Evolutionary conservation across 1,140 invertebrate genomes (phyloP).

Genomic region (Epicauta chinensis): DNA sequence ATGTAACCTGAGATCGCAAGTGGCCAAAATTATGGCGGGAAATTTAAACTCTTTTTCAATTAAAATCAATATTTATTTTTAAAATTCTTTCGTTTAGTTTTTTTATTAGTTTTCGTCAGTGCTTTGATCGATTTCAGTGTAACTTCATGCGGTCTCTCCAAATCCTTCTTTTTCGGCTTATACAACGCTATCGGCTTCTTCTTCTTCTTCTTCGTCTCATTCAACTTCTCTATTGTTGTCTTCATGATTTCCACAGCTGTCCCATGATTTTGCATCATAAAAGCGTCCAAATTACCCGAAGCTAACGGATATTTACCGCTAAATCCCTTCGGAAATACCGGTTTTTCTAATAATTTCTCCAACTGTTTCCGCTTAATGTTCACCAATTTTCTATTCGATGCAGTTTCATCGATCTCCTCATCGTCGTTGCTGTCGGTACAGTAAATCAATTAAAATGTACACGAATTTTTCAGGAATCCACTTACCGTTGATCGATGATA

Average conservation of each 20-base stretch:
- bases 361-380: conserved; percentile 54
- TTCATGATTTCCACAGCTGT: background rate
- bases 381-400: conserved; percentile 37
- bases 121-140: no score
- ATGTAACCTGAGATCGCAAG: no score
- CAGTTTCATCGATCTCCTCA: conserved; percentile 34
- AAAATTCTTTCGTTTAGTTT: no score
- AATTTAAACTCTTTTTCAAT: no score
- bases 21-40: no score
- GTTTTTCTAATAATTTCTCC: conserved; percentile 50
- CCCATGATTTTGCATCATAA: background rate
- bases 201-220: background rate
- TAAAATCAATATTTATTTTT: no score
- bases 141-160: no score
- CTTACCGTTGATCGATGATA: conserved; percentile 72
- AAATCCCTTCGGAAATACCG: conserved; percentile 61
- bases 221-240: background rate
- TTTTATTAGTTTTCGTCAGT: no score
- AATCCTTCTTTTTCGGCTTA: background rate
- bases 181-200: background rate
- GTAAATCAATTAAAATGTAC: conserved; percentile 18
- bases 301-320: conserved; percentile 59
- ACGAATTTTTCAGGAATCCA: no score
- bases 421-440: conserved; percentile 37
- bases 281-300: conserved; percentile 14